Percentiles rank a stretch among this genome's conserved stretches.
These are phyloP conservation scores for Microchrysa polita DNA, from an alignment of 2,888 invertebrate species.

Conservation along the genomic window DNA sequence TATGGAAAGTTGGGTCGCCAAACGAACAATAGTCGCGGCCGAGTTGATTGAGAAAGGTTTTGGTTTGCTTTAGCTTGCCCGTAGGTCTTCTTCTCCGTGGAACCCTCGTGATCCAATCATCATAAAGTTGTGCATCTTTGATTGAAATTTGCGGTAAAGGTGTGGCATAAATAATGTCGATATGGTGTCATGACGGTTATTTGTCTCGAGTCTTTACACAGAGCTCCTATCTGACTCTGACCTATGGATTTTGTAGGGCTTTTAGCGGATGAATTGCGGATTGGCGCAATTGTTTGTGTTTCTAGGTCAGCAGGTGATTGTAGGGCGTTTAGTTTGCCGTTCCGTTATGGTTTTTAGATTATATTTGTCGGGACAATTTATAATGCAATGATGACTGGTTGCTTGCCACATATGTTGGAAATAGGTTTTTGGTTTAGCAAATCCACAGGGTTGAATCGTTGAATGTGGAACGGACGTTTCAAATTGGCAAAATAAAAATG, in stretches of 20 bases:
- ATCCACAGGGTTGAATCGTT: too few species aligned
- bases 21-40: slow-evolving; percentile 13
- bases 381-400: too few species aligned
- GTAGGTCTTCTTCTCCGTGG: too few species aligned
- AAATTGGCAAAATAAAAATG: too few species aligned
- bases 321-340: slow-evolving; percentile 3
- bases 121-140: slow-evolving; percentile 16
- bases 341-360: too few species aligned
- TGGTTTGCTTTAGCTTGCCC: too few species aligned
- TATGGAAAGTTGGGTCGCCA: neutral
- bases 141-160: slow-evolving; percentile 50
- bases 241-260: neutral
- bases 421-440: too few species aligned
- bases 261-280: slow-evolving; percentile 6
- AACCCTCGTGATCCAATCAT: neutral
- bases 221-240: neutral
- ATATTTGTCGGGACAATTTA: too few species aligned
- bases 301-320: slow-evolving; percentile 49
- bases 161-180: slow-evolving; percentile 38
- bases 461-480: too few species aligned
- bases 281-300: slow-evolving; percentile 29
- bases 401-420: too few species aligned
- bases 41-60: slow-evolving; percentile 1
- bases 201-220: slow-evolving; percentile 4
- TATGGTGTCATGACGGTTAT: slow-evolving; percentile 4